Base-by-base conservation (phyloP, 2,113 vertebrate genomes). In the Piaya cayana region DNA sequence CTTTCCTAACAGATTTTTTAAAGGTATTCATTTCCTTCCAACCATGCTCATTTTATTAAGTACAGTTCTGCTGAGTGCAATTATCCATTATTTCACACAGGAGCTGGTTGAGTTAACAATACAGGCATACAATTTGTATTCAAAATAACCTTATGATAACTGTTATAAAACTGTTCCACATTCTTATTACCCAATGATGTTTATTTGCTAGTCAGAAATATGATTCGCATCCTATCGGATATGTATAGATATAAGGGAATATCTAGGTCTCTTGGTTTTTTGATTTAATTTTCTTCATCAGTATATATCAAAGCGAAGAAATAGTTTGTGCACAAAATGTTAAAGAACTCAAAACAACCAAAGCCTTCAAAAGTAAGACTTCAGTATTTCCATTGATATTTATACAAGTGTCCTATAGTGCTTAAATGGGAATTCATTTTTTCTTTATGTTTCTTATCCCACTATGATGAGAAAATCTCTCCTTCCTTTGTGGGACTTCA, bases 181-280 rank as follows among this genome's bases (percentile, higher is more conserved):
- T 52, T 69, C 9, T 22, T 30, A 17, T 56, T 78, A 74, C 7
- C 5, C 18, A 42, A 3, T 37, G 4, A 15, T 3, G 2, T 0
- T 9, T 37, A 65, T 67, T 84, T 43, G 15, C 8, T 71, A 36
- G 58, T 88, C 34, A 49, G 26, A 88, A 77, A 56, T 21, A n/a
- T 4, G 6, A 7, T 49, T 88, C 5, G 0, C 9, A 34, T 56
- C 13, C 36, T 59, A 50, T 37, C 39, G 68, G 19, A 42, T 53
- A 62, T 36, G 16, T 30, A 39, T 4, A 19, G 2, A 1, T 42
- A 45, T 11, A 42, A 77, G 11, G 11, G 26, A 71, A 39, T 62
- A 53, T 19, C 18, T 58, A 74, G 9, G 8, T 67, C 11, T n/a
- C 12, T 63, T 22, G 12, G 27, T 58, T 77, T 78, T 9, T 47